A percentile compares a stretch with the other conserved stretches of the same genome.
phyloP scores from a whole-genome alignment of 2,888 invertebrate genomes.

The Nemotelus pantherinus region DNA sequence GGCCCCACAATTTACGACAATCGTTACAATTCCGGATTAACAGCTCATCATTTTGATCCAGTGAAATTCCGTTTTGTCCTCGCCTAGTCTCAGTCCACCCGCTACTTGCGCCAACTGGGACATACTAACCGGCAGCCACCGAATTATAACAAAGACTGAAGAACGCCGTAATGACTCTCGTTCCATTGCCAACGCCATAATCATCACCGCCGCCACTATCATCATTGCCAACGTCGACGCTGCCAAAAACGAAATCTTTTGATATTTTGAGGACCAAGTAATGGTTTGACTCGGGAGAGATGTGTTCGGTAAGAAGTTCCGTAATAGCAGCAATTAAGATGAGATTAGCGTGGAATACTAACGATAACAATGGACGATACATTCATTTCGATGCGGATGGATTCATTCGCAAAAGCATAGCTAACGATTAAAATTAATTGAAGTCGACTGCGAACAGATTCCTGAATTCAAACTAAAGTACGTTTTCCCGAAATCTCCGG shows the following conservation, averaged over 20 bases:
- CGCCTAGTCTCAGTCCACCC: background rate
- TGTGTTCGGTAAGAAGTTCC: background rate
- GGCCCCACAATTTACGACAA: background rate
- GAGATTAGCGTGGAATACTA: slow-evolving; percentile 3
- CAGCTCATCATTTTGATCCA: slow-evolving; percentile 16
- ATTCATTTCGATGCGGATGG: background rate
- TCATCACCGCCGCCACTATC: background rate
- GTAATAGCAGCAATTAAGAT: slow-evolving; percentile 10
- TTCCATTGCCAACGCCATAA: background rate
- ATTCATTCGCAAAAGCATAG: background rate
- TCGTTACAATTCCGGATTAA: slow-evolving; percentile 16
- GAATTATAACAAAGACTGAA: background rate
- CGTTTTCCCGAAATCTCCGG: background rate
- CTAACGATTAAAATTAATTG: slow-evolving; percentile 12
- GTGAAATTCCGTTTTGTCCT: slow-evolving; percentile 4
- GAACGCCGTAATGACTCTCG: background rate
- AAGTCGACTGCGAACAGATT: background rate
- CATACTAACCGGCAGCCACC: too few species aligned
- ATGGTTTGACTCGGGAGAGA: background rate
- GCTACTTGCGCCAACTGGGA: too few species aligned
- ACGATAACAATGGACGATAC: background rate
- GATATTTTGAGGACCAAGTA: slow-evolving; percentile 1
- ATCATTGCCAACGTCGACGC: background rate
- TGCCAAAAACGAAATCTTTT: background rate
- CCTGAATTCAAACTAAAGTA: background rate